phyloP scores from a whole-genome alignment of 2,797 vertebrate genomes.

The Synaphobranchus kaupii region DNA sequence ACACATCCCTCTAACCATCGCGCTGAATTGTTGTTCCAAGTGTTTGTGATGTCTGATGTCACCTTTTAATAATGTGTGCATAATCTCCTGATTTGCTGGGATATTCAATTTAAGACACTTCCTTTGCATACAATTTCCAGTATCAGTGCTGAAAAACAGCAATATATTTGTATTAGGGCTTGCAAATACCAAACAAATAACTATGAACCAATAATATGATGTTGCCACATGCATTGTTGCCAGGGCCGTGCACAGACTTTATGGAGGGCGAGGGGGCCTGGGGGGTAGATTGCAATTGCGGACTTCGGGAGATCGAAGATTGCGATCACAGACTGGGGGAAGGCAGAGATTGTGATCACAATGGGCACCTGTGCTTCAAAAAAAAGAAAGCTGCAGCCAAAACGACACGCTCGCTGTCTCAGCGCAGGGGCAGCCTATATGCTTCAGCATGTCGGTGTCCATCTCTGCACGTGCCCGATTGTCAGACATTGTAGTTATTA shows the following conservation, averaged over 20 bases:
- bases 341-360: not conserved
- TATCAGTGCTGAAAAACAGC: constrained; percentile 58
- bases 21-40: constrained; percentile 42
- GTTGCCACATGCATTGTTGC: not conserved
- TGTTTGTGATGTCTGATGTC: constrained; percentile 59
- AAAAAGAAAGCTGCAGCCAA: not conserved
- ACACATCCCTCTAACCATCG: constrained; percentile 11
- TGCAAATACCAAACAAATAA: constrained; percentile 51
- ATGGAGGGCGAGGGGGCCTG: not conserved
- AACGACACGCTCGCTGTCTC: not conserved
- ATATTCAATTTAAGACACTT: constrained; percentile 49
- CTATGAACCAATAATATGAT: constrained; percentile 2
- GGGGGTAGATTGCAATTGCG: not conserved
- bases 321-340: not conserved
- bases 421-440: not conserved
- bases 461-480: not conserved
- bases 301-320: not conserved
- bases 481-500: not conserved
- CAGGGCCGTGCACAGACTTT: not conserved
- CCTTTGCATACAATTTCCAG: constrained; percentile 63
- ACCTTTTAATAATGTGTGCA: constrained; percentile 63
- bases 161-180: constrained; percentile 44
- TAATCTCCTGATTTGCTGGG: constrained; percentile 43
- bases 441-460: not conserved
- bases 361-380: not conserved